These are phyloP conservation scores for Fragum sueziense DNA, from an alignment of 2,888 invertebrate species.

Conservation along the genomic window DNA sequence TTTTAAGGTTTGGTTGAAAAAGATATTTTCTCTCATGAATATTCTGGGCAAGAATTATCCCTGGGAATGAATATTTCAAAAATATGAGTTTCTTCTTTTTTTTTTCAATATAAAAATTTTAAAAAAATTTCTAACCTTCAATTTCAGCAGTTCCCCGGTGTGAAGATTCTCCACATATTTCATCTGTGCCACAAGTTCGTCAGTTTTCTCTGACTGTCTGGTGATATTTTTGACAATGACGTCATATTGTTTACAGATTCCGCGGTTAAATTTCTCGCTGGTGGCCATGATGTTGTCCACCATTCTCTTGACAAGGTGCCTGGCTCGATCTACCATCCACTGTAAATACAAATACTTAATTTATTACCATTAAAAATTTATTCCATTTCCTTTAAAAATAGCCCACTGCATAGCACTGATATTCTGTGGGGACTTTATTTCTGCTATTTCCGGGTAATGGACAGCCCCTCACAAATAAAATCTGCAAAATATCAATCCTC, in stretches of 20 bases:
- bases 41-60: no score
- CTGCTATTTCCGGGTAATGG: no score
- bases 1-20: no score
- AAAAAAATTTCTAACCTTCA: constrained; percentile 69
- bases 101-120: background rate
- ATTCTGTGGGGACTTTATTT: no score
- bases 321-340: constrained; percentile 77
- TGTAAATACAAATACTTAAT: constrained; percentile 65
- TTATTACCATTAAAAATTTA: no score
- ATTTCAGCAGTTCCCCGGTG: constrained; percentile 75
- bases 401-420: no score
- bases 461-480: no score
- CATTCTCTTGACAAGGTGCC: constrained; percentile 72
- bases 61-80: no score
- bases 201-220: constrained; percentile 77
- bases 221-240: constrained; percentile 79
- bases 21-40: no score
- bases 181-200: constrained; percentile 78
- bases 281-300: constrained; percentile 75
- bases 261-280: constrained; percentile 79
- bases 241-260: constrained; percentile 81
- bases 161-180: constrained; percentile 80
- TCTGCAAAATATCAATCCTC: no score
- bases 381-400: no score
- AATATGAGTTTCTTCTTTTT: no score